Evolutionary conservation across 2,888 invertebrate genomes (phyloP), one percentile per base, ranked within the genome.

Genomic region (Apamea monoglypha): DNA sequence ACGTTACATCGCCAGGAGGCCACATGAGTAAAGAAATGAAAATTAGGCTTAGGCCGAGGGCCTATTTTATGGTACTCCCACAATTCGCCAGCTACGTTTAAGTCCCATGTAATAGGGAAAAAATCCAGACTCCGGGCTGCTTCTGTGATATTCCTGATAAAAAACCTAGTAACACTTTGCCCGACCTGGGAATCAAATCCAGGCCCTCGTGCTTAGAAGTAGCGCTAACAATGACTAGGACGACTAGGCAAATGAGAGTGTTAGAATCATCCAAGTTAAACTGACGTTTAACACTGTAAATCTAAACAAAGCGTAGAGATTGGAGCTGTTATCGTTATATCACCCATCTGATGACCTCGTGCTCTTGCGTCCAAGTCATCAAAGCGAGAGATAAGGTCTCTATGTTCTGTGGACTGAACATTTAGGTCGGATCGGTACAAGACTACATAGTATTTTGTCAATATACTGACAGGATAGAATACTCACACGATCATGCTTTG

Each of bases 321-420:
- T 75, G 73, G 59, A 29, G 59, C 63, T 18, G 71, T 80, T 87
- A 88, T 87, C 88, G 32, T 36, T 50, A 56, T 47, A 81, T 74
- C 78, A 78, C 29, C 80, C 72, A 78, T 86, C 66, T 67, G 73
- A 77, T 84, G 82, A 82, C 79, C 87, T 88, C 82, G 74, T 87
- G 84, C 40, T 81, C 76, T 69, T 53, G 59, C 50, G 80, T 73
- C 63, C 73, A 76, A 78, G 74, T 72, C 81, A 79, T 77, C 63
- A 61, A 44, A 36, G 32, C 50, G 63, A 36, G 32, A 69, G 86
- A 86, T 86, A 87, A 84, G n/a, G 64, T 56, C n/a, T 18, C 0
- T 25, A 70, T 25, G 16, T 32, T 50, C 1, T 50, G 14, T 70
- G 32, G 10, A 25, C 63, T 64, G 63, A 64, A 63, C 21, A 32